These are phyloP conservation scores for Phasia obesa DNA, from an alignment of 2,888 invertebrate genomes.

Conservation along the genomic window DNA sequence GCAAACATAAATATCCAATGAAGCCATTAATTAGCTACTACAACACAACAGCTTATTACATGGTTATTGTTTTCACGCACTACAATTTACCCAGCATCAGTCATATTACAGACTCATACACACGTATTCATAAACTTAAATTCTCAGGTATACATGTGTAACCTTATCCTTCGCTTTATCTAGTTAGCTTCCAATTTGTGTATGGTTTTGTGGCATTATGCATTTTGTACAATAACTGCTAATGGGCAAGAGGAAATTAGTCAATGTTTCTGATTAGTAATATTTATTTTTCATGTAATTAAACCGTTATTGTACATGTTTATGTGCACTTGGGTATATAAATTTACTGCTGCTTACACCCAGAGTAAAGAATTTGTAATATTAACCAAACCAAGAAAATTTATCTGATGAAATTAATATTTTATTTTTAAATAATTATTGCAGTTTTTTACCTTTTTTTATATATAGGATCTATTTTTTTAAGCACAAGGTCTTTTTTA, in stretches of 20 bases:
- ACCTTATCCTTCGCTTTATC: background rate
- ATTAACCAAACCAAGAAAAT: too few relatives aligned
- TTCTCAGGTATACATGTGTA: background rate
- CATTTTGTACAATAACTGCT: background rate
- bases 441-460: too few relatives aligned
- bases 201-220: background rate
- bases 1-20: conserved; percentile 65
- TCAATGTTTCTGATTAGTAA: background rate
- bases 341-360: too few relatives aligned
- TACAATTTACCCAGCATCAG: too few relatives aligned
- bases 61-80: conserved; percentile 49
- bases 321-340: too few relatives aligned
- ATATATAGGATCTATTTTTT: too few relatives aligned
- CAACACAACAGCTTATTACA: conserved; percentile 61
- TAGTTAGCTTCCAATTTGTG: background rate
- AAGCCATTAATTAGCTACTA: conserved; percentile 59
- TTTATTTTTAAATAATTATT: too few relatives aligned
- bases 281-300: background rate
- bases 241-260: background rate
- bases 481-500: too few relatives aligned
- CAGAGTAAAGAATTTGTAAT: too few relatives aligned
- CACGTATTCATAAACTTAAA: background rate
- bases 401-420: too few relatives aligned
- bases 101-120: background rate
- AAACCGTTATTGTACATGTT: too few relatives aligned